A percentile compares a stretch with the other conserved stretches of the same genome.
These are phyloP conservation scores for Liparis tanakae DNA, from an alignment of 2,797 vertebrate species.

Conservation along the genomic window DNA sequence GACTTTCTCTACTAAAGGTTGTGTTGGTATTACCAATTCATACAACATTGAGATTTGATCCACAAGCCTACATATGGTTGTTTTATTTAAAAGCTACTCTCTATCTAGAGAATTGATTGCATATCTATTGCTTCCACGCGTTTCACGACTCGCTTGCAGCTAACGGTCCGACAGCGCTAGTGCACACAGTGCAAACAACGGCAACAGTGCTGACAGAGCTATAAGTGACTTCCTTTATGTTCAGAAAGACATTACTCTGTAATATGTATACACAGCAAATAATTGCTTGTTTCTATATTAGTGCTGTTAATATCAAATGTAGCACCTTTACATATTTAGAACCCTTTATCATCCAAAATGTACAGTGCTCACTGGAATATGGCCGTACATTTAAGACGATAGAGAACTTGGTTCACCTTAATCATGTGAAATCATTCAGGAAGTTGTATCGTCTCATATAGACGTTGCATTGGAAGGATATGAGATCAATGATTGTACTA, in stretches of 20 bases:
- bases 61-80: neutral
- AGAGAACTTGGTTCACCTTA: too few species aligned
- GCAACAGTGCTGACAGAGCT: neutral
- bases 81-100: neutral
- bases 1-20: conserved; percentile 1
- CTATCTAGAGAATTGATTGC: neutral
- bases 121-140: neutral
- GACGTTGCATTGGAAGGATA: too few species aligned
- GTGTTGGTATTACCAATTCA: neutral
- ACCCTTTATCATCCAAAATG: neutral
- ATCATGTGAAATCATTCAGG: too few species aligned
- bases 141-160: neutral
- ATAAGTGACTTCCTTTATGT: too few species aligned
- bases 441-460: too few species aligned
- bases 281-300: neutral
- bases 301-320: neutral
- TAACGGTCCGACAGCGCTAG: neutral
- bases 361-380: neutral
- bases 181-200: neutral
- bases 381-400: too few species aligned
- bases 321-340: neutral
- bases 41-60: neutral
- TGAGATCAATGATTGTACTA: too few species aligned
- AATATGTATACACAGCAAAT: neutral
- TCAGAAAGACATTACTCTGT: neutral